Conservation (phyloP, 2,797 vertebrate species). For the Cuniculus paca region DNA sequence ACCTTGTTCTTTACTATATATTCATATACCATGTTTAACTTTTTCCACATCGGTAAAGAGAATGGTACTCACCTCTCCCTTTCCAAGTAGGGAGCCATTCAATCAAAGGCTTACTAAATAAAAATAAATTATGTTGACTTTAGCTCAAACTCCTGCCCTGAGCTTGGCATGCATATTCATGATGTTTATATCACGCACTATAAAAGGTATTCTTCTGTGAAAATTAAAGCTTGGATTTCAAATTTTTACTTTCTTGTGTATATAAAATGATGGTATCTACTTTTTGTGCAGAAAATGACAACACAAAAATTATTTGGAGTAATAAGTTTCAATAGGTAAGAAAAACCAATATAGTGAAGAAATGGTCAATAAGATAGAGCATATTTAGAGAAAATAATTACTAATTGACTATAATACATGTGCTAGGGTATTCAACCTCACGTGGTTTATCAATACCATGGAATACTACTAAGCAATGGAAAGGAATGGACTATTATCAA, state of each 20-base stretch:
- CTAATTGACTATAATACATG: not conserved
- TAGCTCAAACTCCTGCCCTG: not conserved
- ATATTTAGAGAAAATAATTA: not conserved
- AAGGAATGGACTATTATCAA: not conserved
- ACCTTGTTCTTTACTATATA: not conserved
- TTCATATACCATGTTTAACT: not conserved
- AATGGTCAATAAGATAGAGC: not conserved
- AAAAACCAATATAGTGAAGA: not conserved
- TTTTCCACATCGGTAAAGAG: not conserved
- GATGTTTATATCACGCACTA: not conserved
- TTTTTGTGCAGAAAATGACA: not conserved
- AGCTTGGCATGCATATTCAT: not conserved
- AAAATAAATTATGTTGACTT: conserved; percentile 1
- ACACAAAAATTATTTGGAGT: not conserved
- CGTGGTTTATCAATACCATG: not conserved
- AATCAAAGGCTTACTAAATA: not conserved
- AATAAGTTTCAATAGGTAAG: not conserved
- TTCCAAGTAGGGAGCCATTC: not conserved
- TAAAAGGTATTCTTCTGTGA: not conserved
- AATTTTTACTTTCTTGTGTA: not conserved
- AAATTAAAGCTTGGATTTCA: not conserved
- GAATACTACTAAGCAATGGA: not conserved
- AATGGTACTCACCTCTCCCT: not conserved
- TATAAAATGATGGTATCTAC: not conserved
- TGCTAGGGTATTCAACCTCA: not conserved